Conservation (phyloP, 30 jellyfish, hydroid and myxozoan genomes). For the Turritopsis dohrnii region DNA sequence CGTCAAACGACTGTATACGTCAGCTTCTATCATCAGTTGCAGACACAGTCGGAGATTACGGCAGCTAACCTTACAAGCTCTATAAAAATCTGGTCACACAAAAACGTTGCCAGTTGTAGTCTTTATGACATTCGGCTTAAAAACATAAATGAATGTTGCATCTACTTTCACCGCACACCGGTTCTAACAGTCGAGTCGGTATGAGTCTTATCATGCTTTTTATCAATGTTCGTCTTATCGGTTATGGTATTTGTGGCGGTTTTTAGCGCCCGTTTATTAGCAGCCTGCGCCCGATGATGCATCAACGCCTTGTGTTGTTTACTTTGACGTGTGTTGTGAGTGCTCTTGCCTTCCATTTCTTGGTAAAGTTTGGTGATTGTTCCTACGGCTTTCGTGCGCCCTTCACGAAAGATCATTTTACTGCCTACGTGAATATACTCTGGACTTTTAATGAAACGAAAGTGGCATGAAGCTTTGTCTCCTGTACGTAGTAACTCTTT, state of each 20-base stretch:
- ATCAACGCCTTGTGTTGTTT: slow-evolving; percentile 80
- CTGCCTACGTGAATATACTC: slow-evolving; percentile 75
- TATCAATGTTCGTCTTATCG: not conserved
- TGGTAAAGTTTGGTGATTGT: slow-evolving; percentile 62
- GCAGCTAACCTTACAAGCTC: not conserved
- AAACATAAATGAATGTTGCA: too few species aligned
- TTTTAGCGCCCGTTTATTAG: slow-evolving; percentile 27
- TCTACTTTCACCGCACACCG: not conserved
- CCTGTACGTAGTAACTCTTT: slow-evolving; percentile 85
- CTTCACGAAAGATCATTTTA: slow-evolving; percentile 96
- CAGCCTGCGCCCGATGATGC: slow-evolving; percentile 87
- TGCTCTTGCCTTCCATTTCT: slow-evolving; percentile 71
- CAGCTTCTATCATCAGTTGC: not conserved
- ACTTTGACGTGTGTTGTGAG: slow-evolving; percentile 73
- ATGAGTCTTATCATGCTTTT: not conserved
- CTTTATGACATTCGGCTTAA: not conserved
- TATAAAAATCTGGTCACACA: not conserved
- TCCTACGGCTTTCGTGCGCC: slow-evolving; percentile 99
- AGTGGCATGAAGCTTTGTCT: slow-evolving; percentile 86
- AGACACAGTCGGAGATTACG: not conserved
- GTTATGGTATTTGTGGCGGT: not conserved
- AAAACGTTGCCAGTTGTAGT: not conserved
- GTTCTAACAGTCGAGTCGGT: not conserved
- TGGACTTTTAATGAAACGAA: slow-evolving; percentile 88
- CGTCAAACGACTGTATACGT: not conserved